Evolutionary conservation across 2,113 vertebrate genomes (phyloP).

Genomic region (Odontophorus gujanensis): DNA sequence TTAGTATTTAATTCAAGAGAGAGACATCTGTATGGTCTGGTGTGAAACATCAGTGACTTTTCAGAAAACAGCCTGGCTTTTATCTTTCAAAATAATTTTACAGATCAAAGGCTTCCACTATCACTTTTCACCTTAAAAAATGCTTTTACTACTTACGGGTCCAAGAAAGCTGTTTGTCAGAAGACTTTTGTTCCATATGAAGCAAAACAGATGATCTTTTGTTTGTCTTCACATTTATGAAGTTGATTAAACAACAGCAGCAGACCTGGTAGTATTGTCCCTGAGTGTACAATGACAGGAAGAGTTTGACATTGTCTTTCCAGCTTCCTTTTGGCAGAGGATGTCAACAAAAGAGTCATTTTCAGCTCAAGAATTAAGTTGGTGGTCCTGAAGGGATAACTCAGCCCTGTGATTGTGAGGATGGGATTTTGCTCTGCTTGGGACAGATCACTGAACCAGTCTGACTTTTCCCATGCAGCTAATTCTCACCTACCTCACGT

Average conservation of each 20-base stretch:
- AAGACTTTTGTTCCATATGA: neutral
- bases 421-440: neutral
- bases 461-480: neutral
- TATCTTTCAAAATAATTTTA: neutral
- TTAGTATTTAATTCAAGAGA: neutral
- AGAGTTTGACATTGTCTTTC: neutral
- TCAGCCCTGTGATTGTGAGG: neutral
- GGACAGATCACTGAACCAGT: neutral
- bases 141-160: neutral
- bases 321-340: neutral
- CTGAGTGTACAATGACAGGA: neutral
- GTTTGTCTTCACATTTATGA: neutral
- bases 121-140: neutral
- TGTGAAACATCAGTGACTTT: neutral
- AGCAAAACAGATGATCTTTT: neutral
- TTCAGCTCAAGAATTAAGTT: neutral
- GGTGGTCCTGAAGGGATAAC: neutral
- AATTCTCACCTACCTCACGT: neutral
- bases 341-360: neutral
- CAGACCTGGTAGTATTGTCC: neutral
- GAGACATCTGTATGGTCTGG: neutral
- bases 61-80: neutral
- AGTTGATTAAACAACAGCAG: neutral
- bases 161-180: neutral
- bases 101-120: neutral